Evolutionary conservation across 2,888 invertebrate genomes (phyloP).

Genomic region (Oscheius sp.): DNA sequence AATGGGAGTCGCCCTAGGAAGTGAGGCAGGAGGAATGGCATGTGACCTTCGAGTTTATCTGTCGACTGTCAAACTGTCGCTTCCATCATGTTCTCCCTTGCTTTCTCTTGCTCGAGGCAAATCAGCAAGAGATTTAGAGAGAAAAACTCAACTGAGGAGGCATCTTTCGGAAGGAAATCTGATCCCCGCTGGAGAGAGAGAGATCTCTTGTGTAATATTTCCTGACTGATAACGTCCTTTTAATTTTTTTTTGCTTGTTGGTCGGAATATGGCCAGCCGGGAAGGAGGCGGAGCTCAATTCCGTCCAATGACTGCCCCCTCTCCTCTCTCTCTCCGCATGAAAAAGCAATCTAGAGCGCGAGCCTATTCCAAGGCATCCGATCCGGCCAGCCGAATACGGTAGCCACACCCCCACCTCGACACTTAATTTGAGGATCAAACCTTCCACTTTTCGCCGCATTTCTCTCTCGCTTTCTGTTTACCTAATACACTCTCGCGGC

Average conservation of each 20-base stretch:
- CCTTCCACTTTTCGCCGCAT: background rate
- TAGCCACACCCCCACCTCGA: background rate
- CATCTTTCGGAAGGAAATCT: too few species aligned
- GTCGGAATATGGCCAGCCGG: background rate
- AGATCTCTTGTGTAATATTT: background rate
- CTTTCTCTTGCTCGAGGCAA: too few species aligned
- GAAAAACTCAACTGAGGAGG: too few species aligned
- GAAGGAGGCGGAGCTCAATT: constrained; percentile 7
- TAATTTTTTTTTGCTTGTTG: background rate
- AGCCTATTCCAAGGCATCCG: background rate
- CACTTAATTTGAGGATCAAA: background rate
- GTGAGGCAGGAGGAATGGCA: too few species aligned
- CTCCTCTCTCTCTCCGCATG: constrained; percentile 13
- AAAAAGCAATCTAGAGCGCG: constrained; percentile 22
- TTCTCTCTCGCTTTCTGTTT: background rate
- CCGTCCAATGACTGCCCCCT: constrained; percentile 11
- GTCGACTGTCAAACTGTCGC: too few species aligned
- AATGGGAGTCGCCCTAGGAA: too few species aligned
- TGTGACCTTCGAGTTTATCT: too few species aligned
- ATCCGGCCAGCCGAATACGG: constrained; percentile 11
- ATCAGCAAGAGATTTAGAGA: too few species aligned
- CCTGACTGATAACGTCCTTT: background rate
- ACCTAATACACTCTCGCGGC: background rate
- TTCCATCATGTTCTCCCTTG: too few species aligned
- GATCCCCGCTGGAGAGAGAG: too few species aligned